Percentiles rank a stretch among this genome's conserved stretches.
phyloP scores from a whole-genome alignment of 1,140 invertebrate genomes.

The Branchinecta lynchi region DNA sequence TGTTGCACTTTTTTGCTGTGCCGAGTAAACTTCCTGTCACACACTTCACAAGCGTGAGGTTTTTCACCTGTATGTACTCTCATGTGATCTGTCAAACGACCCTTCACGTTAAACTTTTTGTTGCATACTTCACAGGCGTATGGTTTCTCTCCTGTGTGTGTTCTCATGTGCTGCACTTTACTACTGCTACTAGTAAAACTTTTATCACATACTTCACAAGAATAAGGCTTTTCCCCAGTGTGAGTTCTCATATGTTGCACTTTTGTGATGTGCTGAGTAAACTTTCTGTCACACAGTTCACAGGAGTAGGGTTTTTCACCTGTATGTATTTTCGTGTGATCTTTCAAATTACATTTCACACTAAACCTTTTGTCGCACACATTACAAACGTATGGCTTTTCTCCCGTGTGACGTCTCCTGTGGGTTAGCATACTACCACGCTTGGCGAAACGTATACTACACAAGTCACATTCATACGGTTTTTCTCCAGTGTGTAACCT shows the following conservation, averaged over 20 bases:
- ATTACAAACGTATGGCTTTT: background rate
- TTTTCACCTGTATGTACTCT: background rate
- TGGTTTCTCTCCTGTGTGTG: background rate
- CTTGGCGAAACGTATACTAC: background rate
- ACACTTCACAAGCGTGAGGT: background rate
- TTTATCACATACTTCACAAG: constrained; percentile 67
- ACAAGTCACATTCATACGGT: background rate
- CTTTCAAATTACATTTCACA: no score
- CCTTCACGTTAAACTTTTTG: background rate
- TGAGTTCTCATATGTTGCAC: constrained; percentile 73
- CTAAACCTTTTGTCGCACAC: no score
- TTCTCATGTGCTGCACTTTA: background rate
- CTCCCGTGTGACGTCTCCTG: constrained; percentile 4
- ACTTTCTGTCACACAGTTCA: constrained; percentile 13
- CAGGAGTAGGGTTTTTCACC: background rate
- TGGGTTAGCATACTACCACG: background rate
- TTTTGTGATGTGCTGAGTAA: constrained; percentile 28
- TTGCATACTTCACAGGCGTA: background rate
- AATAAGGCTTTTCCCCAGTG: constrained; percentile 83
- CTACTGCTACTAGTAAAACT: background rate
- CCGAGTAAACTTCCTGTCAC: background rate
- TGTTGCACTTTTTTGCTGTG: background rate
- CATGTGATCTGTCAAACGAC: background rate
- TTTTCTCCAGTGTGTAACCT: background rate
- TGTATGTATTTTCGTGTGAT: no score